Percentiles rank a stretch among this genome's conserved stretches.
phyloP scores from a whole-genome alignment of 2,113 vertebrate genomes.

The Dermatemys mawii region DNA sequence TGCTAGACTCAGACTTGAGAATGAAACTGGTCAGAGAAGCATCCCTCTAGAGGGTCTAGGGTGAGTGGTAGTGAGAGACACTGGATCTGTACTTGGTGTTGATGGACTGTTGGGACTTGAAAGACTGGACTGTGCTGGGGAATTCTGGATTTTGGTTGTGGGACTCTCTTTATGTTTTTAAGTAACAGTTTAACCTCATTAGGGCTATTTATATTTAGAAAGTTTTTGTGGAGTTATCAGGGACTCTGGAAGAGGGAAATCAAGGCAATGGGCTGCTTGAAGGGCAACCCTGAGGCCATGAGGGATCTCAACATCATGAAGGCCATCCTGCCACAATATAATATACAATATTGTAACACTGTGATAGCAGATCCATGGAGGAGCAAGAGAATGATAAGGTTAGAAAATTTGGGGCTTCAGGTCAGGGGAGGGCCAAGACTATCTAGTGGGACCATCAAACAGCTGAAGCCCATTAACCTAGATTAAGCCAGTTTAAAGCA shows the following conservation, averaged over 20 bases:
- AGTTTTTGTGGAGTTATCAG: too few relatives aligned
- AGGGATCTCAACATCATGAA: too few relatives aligned
- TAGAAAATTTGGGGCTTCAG: neutral
- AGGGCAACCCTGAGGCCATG: too few relatives aligned
- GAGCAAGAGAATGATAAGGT: neutral
- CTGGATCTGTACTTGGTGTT: too few relatives aligned
- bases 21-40: neutral
- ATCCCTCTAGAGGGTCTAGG: neutral
- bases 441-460: neutral
- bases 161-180: too few relatives aligned
- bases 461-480: rapidly evolving
- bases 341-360: neutral
- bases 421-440: neutral
- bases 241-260: too few relatives aligned
- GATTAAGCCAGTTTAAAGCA: neutral
- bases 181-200: too few relatives aligned
- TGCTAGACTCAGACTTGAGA: neutral
- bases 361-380: neutral
- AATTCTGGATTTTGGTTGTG: too few relatives aligned
- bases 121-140: too few relatives aligned
- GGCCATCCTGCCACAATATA: neutral
- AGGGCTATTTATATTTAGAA: too few relatives aligned
- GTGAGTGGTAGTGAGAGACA: neutral
- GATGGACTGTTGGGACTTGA: too few relatives aligned
- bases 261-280: too few relatives aligned